These are phyloP conservation scores for Coregonus sp. DNA, from an alignment of 2,797 vertebrate species.

Conservation along the genomic window DNA sequence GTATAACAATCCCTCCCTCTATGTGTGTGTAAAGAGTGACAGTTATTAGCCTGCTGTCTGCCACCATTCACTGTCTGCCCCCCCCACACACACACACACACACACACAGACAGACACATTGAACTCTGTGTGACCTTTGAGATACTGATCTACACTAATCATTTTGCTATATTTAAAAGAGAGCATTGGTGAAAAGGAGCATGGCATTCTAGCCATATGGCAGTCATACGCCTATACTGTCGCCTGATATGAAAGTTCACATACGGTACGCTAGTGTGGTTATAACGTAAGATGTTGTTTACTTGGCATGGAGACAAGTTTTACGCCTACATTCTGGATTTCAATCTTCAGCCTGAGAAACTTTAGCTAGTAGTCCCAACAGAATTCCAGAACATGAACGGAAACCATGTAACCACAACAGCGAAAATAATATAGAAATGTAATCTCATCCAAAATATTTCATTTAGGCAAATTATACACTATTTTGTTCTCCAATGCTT, in stretches of 20 bases:
- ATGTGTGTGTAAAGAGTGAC: background rate
- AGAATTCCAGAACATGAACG: background rate
- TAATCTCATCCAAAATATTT: background rate
- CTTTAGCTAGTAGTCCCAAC: background rate
- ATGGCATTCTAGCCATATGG: background rate
- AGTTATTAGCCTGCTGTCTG: background rate
- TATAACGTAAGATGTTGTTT: background rate
- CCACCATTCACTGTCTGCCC: too few species aligned
- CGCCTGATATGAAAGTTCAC: background rate
- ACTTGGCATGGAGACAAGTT: background rate
- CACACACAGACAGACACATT: background rate
- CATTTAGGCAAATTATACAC: background rate
- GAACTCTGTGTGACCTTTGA: constrained; percentile 27
- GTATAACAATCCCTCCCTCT: constrained; percentile 1
- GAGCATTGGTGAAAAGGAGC: background rate
- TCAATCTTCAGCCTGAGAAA: background rate
- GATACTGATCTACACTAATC: constrained; percentile 16
- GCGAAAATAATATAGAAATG: background rate
- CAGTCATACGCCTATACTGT: background rate
- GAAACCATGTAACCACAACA: background rate
- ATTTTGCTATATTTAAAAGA: background rate
- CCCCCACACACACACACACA: background rate
- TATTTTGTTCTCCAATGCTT: background rate
- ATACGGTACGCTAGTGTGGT: background rate
- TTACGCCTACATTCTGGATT: background rate